Base-by-base conservation (phyloP, 2,113 vertebrate genomes). In the Scatophagus argus region DNA sequence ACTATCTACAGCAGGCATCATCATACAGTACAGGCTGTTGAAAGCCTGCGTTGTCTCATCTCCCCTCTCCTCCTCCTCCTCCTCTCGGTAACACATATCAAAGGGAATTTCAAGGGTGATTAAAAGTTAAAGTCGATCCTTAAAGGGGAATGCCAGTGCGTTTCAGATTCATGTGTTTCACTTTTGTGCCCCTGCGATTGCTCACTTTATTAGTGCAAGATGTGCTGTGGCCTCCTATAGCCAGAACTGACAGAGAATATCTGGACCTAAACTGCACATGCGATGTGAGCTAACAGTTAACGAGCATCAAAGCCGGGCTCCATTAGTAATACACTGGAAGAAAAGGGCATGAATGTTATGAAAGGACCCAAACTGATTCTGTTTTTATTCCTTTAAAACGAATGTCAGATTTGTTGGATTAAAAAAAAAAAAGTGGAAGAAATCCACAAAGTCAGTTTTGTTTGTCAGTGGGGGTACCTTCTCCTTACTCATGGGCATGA, bases 91-190 rank as follows among this genome's bases (percentile, higher is more conserved):
- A 80, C 73, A 5, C 59, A 67, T 74, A 89, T 90, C 92, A 93
- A 92, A 93, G 89, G 74, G 89, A 92, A 88, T 91, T 92, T 88
- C 84, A 81, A 79, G 80, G 86, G 81, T 88, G 85, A 89, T 93
- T 93, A 92, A 92, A 93, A 89, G 87, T 91, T 91, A 84, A 91
- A 91, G 63, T 79, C 71, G 77, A 82, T 86, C 74, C 84, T 83
- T 83, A 83, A 85, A 83, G 75, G 70, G 46, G 68, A 61, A 75
- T 74, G 74, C 69, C 61, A 44, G 4, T 39, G 58, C 46, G 70
- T 55, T 71, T 54, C 71, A 72, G 67, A 64, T 44, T 59, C 63
- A 25, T 29, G 66, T 14, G 36, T 41, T 64, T 65, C 25, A 44
- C 78, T 77, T 55, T 19, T 9, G 62, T 58, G 62, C 46, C 21